Conservation (phyloP, 2,113 vertebrate genomes). For the Enhydra lutris region DNA sequence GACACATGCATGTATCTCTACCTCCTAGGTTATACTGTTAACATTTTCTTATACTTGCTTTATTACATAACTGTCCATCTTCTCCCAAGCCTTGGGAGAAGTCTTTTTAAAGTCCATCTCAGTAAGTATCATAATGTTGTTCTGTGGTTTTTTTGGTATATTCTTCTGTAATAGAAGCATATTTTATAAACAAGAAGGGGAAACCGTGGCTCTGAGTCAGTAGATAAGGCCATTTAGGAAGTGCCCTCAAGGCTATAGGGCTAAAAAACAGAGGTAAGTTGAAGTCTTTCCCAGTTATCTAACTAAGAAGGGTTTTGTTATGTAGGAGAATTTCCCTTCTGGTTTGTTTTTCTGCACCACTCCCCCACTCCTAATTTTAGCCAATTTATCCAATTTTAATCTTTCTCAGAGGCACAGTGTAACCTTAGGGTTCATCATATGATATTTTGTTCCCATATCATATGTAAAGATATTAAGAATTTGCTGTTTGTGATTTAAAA, state of each 20-base stretch:
- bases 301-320: neutral
- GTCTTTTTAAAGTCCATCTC: neutral
- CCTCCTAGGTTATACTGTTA: neutral
- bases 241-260: neutral
- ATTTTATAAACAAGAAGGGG: neutral
- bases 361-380: too few species aligned
- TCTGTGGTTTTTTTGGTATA: too few species aligned
- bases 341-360: neutral
- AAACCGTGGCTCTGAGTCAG: neutral
- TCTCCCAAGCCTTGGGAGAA: neutral
- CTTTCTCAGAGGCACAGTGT: neutral
- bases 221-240: neutral
- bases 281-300: neutral
- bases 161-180: too few species aligned
- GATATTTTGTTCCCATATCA: neutral
- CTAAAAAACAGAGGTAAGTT: neutral
- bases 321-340: neutral
- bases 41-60: neutral
- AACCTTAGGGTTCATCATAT: neutral
- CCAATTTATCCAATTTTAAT: neutral
- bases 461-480: neutral
- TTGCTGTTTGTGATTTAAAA: neutral
- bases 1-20: neutral
- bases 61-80: neutral
- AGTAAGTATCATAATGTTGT: neutral